A percentile compares a stretch with the other conserved stretches of the same genome.
Conservation (phyloP, 2,113 vertebrate species). For the Pseudorectes ferrugineus region DNA sequence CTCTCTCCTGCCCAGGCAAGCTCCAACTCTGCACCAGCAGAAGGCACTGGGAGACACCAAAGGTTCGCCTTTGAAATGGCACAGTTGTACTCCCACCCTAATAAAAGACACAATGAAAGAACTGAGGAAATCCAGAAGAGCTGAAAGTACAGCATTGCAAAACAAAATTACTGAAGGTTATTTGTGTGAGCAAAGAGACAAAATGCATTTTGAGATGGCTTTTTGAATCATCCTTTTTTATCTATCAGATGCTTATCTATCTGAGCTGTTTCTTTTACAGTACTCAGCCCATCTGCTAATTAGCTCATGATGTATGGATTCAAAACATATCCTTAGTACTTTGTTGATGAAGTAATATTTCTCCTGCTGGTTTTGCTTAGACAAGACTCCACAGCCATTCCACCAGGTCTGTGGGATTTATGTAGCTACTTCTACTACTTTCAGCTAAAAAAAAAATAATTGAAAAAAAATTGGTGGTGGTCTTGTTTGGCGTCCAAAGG, state of each 20-base stretch:
- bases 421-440: neutral
- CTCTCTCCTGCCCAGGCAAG: accelerated
- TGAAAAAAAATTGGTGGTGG: neutral
- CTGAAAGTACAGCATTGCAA: neutral
- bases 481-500: neutral
- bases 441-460: neutral
- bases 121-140: neutral
- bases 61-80: neutral
- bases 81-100: neutral
- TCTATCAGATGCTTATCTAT: neutral
- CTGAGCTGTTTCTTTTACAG: neutral
- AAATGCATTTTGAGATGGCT: slow-evolving; percentile 8
- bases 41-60: accelerated
- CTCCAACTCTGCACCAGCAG: neutral
- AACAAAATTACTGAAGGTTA: neutral
- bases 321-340: neutral
- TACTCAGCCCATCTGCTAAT: neutral
- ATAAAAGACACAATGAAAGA: neutral
- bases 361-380: neutral
- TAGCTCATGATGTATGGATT: neutral
- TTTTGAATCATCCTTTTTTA: neutral
- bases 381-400: neutral
- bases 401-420: neutral
- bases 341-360: neutral
- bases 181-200: neutral